Evolutionary conservation across 1,140 invertebrate species (phyloP), one percentile per base, ranked within the genome.

Genomic region (Spodoptera frugiperda): DNA sequence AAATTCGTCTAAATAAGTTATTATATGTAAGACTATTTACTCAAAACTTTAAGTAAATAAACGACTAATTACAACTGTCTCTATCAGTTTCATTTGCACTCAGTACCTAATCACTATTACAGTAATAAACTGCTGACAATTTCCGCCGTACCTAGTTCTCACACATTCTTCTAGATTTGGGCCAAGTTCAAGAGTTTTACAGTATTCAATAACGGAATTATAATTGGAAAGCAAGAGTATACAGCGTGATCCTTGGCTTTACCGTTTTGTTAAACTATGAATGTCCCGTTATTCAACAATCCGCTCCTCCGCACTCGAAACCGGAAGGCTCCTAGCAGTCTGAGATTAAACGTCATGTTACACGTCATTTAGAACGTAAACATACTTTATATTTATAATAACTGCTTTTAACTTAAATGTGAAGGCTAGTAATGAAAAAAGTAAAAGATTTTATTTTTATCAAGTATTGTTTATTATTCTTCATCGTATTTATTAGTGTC

Each of bases 171-270:
- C 19, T 17, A 25, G 8, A 25, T 17, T 17, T 51, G 53, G 63
- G 63, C 53, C 65, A 68, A 68, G 65, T 68, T 68, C 25, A 68
- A 15, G 14, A 30, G n/a, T 51, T 17, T 68, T 51, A 51, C 65
- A 33, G 49, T 51, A 68, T 48, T 46, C 30, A 68, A 68, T 68
- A 68, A 68, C 51, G 53, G 68, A 48, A 48, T 67, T 72, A 46
- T 72, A 72, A 72, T 46, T 72, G 54, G 68, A 72, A 72, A 72
- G 51, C 68, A 72, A 72, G 51, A 72, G 68, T 72, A 72, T 39
- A 39, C 25, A 25, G 25, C 33, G 33, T 39, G 33, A 39, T 72
- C 68, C 68, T 72, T 72, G 68, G 15, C 10, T 1, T 8, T 46
- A 72, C 68, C 68, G 68, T 72, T 72, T 44, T 17, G n/a, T 54